Base-by-base conservation (phyloP, 2,113 vertebrate species). In the Triplophysa siluroides region DNA sequence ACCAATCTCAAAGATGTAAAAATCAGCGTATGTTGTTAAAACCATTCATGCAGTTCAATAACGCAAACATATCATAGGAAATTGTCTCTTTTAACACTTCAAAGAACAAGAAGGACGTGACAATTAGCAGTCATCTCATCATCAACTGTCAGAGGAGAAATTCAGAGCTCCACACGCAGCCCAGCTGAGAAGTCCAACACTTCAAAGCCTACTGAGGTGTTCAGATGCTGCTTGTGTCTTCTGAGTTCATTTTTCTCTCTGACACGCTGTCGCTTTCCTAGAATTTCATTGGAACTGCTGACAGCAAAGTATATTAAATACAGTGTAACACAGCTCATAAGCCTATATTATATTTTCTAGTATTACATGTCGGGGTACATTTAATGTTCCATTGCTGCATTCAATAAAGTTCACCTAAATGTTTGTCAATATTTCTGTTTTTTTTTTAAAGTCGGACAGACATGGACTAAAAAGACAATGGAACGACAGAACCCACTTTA, bases 101-200 rank as follows among this genome's bases (percentile, higher is more conserved):
- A 84, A 81, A 84, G 78, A 83, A 82, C 56, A 85, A 75, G 70
- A 84, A 71, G 79, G 26, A 80, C 67, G 70, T 85, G 81, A 86
- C 62, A 83, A 87, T 83, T 86, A 86, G 79, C 77, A 86, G 60
- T 73, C 73, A 82, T 71, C 77, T 84, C 74, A 75, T 76, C 80
- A 75, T 80, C 80, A 84, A 78, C 78, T 86, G 83, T 81, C 83
- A 82, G 72, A 79, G 66, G 65, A 23, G 75, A 76, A 76, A 76
- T 79, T 81, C 76, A 66, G 41, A 50, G 24, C 65, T 47, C 45
- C 73, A 78, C 69, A 77, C 77, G 61, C 78, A 80, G 56, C 74
- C 79, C 72, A 78, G 64, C 64, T 75, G 80, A 80, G 82, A 83
- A 85, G 81, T 85, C 68, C 50, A 78, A 82, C 73, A 80, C 83